These are phyloP conservation scores for Electrona antarctica DNA, from an alignment of 2,113 vertebrate genomes.

Conservation along the genomic window DNA sequence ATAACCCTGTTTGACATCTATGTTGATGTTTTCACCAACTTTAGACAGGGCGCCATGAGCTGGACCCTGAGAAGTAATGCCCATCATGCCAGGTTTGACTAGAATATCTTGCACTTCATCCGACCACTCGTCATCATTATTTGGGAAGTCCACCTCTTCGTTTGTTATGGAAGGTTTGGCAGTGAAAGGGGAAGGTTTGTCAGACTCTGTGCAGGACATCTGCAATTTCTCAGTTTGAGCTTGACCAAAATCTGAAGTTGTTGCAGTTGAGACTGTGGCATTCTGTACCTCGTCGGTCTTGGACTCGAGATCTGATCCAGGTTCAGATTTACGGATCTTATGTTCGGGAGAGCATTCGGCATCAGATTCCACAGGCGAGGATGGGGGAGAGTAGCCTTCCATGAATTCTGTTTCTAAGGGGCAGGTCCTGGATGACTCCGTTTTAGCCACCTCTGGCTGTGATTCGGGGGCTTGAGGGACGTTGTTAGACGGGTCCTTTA, in stretches of 20 bases:
- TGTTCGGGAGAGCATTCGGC: conserved; percentile 62
- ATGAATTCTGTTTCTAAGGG: conserved; percentile 66
- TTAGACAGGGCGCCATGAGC: conserved; percentile 21
- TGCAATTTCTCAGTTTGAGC: conserved; percentile 28
- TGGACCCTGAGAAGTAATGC: conserved; percentile 31
- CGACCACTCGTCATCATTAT: conserved; percentile 64
- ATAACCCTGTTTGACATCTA: conserved; percentile 29
- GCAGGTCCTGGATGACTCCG: conserved; percentile 35
- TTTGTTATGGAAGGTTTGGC: conserved; percentile 18
- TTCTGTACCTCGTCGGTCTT: conserved; percentile 22
- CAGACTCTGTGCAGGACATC: conserved; percentile 3
- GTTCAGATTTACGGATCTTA: conserved; percentile 21
- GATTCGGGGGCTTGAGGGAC: conserved; percentile 19
- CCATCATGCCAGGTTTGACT: conserved; percentile 41
- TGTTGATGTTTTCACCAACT: conserved; percentile 47
- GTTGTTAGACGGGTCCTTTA: conserved; percentile 52
- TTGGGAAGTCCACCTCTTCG: conserved; percentile 63
- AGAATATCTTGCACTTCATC: conserved; percentile 58
- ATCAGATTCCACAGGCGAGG: conserved; percentile 69
- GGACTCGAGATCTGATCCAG: conserved; percentile 17
- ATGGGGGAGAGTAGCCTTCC: conserved; percentile 68
- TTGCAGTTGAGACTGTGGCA: not conserved
- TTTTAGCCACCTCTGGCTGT: conserved; percentile 29
- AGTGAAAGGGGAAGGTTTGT: conserved; percentile 29
- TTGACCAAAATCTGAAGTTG: conserved; percentile 11